Evolutionary conservation across 1,140 invertebrate genomes (phyloP).

Genomic region (Agraylea sexmaculata): DNA sequence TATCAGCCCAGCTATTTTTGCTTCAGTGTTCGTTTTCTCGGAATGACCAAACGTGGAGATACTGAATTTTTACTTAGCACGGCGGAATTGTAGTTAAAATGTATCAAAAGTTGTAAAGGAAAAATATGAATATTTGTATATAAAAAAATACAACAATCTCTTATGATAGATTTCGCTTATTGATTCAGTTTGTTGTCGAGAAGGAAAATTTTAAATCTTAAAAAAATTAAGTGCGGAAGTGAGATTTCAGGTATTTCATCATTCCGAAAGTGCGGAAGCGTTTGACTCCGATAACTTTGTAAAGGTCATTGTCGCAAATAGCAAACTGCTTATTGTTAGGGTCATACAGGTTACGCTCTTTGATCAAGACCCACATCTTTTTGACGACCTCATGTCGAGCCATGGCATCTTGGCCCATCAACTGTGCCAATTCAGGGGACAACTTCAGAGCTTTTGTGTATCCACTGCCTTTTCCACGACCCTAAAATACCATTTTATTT

Average conservation of each 20-base stretch:
- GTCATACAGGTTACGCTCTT: constrained; percentile 84
- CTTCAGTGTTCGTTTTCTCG: too few relatives aligned
- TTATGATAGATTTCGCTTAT: too few relatives aligned
- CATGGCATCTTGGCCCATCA: constrained; percentile 77
- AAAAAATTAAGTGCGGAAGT: too few relatives aligned
- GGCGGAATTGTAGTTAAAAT: too few relatives aligned
- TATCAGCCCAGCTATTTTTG: too few relatives aligned
- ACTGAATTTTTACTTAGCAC: too few relatives aligned
- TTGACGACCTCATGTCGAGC: constrained; percentile 88
- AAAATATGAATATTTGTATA: too few relatives aligned
- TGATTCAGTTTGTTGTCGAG: too few relatives aligned
- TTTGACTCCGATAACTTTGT: constrained; percentile 81
- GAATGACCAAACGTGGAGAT: too few relatives aligned
- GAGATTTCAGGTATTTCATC: constrained; percentile 89
- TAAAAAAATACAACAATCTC: too few relatives aligned
- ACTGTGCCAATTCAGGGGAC: constrained; percentile 71
- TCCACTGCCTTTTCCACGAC: constrained; percentile 52
- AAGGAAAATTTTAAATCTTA: too few relatives aligned
- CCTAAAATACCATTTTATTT: constrained; percentile 21
- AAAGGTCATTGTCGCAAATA: constrained; percentile 82
- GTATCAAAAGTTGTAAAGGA: too few relatives aligned
- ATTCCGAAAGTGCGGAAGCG: constrained; percentile 86
- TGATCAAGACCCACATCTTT: constrained; percentile 85
- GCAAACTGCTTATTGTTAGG: constrained; percentile 90
- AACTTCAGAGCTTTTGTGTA: constrained; percentile 73